Evolutionary conservation across 2,888 invertebrate species (phyloP), one percentile per base, ranked within the genome.

Genomic region (Sphecodes monilicornis): DNA sequence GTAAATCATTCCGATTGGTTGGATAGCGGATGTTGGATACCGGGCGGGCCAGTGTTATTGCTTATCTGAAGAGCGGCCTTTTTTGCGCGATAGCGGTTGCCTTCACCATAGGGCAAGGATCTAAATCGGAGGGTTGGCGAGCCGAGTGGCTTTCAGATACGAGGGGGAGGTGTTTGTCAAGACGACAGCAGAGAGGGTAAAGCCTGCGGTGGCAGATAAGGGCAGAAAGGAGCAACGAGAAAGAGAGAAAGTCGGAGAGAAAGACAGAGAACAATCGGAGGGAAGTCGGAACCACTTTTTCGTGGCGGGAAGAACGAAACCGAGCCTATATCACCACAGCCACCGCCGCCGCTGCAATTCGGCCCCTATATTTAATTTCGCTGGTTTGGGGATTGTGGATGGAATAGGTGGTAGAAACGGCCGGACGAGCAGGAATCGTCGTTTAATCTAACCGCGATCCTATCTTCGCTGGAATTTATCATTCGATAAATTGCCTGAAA

Each of bases 381-480:
- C 80, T 90, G 86, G 86, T 86, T 88, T 82, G 84, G 82, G 82
- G 83, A 80, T 89, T 76, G 88, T 88, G 86, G 88, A 86, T 86
- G 88, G 86, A 73, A 76, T 88, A 89, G 87, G 86, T 78, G 82
- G 87, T 78, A 41, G 84, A 80, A 82, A 76, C 79, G 83, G 80
- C 78, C 88, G 84, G 78, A 83, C 80, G 85, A 84, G 83, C 85
- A 91, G 88, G 90, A 93, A 93, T 94, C 91, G 93, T 91, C 94
- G 93, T 94, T 94, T 94, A 94, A 94, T 94, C 94, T 93, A 93
- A 93, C 93, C 92, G 92, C 91, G 94, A 94, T 94, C 92, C 94
- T 93, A 94, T 94, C 94, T 92, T 86, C 84, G 66, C 86, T 85
- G 91, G 91, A 94, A 94, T 94, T 94, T 94, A 94, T 94, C 94